Base-by-base conservation (phyloP, 2,797 vertebrate genomes). In the Picus viridis region DNA sequence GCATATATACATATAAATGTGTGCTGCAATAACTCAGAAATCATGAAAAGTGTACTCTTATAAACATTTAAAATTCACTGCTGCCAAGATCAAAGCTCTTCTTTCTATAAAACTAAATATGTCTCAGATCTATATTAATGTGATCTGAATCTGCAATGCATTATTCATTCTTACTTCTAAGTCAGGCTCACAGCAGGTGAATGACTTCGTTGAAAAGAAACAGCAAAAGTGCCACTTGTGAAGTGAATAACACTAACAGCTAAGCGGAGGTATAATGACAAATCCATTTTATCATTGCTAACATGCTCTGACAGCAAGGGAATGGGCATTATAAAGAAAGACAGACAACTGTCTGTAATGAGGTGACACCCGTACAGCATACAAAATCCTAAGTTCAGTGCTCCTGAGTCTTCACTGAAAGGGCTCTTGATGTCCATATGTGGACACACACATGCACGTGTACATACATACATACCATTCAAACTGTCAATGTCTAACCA, bases 1-100 rank as follows among this genome's bases (percentile, higher is more conserved):
- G 86, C 81, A 86, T 91, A 23, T 20, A 83, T 90, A 51, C 59
- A 88, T 95, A 67, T 56, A 80, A 79, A 93, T 58, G 74, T 7
- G 5, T 54, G 64, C 79, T 85, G 9, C 39, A 27, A 62, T 61
- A 87, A 45, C 62, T 86, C 16, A 27, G 67, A 64, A 93, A 64
- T 92, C 54, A 93, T 93, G 73, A 92, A 77, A 92, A 95, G 90
- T 47, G 8, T 91, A 65, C 64, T 67, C 79, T 83, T 65, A 90
- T 85, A 93, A 96, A 89, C 84, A 94, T 91, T 94, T 95, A 94
- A 91, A 67, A 96, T 94, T 94, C 88, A 87, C 62, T 69, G 32
- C 59, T 49, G 18, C 30, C 64, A 63, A 91, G 87, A 95, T 85
- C 92, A 96, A 96, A 94, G 94, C 69, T 68, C 74, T 83, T 96